Conservation (phyloP, 2,113 vertebrate species). For the Nothocercus julius region DNA sequence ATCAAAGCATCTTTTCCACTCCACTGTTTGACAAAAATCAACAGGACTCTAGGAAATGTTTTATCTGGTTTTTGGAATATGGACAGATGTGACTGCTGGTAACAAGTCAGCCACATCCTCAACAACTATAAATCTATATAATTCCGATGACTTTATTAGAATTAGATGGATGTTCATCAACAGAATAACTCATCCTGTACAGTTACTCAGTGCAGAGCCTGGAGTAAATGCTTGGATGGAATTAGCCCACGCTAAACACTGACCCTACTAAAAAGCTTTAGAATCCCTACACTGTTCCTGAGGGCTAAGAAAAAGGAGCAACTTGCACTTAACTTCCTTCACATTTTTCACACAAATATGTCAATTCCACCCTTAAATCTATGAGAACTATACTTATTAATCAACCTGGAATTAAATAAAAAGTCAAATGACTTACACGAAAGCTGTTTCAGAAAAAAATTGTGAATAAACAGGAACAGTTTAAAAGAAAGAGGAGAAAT, state of each 20-base stretch:
- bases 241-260: background rate
- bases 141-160: background rate
- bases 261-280: background rate
- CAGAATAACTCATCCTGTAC: background rate
- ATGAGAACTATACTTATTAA: slow-evolving; percentile 32
- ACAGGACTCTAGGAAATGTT: background rate
- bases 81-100: background rate
- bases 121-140: background rate
- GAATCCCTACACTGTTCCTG: background rate
- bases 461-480: slow-evolving; percentile 19
- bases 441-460: slow-evolving; percentile 13
- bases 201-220: background rate
- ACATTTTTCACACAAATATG: slow-evolving; percentile 10
- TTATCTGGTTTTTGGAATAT: background rate
- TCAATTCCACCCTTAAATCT: slow-evolving; percentile 13
- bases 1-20: background rate
- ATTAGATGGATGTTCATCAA: background rate
- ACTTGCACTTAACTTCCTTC: background rate
- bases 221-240: background rate
- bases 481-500: background rate
- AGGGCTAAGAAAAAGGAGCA: slow-evolving; percentile 9
- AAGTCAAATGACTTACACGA: slow-evolving; percentile 35
- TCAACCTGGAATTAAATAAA: slow-evolving; percentile 44
- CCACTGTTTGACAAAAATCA: background rate
- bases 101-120: background rate